Conservation (phyloP, 1,140 invertebrate species). For the Centruroides sculpturatus region DNA sequence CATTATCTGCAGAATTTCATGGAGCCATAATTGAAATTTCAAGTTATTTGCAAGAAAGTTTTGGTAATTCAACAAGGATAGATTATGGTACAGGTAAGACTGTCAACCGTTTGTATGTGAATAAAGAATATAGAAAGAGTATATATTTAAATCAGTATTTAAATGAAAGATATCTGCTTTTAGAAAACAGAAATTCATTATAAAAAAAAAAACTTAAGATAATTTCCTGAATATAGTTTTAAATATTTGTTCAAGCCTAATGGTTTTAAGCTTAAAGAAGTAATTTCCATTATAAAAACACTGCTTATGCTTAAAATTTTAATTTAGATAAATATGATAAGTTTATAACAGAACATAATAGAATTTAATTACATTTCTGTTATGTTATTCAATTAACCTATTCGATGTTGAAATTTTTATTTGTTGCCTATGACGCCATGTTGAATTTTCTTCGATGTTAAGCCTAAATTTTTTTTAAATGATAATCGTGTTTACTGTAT, state of each 20-base stretch:
- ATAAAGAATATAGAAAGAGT: background rate
- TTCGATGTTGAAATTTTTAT: too few species aligned
- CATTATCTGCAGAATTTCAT: conserved; percentile 50
- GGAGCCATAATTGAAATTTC: conserved; percentile 65
- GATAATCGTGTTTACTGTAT: too few species aligned
- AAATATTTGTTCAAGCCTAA: background rate
- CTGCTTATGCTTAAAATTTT: too few species aligned
- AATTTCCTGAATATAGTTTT: background rate
- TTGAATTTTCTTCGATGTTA: too few species aligned
- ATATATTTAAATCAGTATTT: background rate
- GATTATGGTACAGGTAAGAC: conserved; percentile 84
- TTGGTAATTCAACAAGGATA: conserved; percentile 93
- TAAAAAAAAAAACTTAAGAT: background rate
- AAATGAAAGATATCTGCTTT: background rate
- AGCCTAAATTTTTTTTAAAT: too few species aligned
- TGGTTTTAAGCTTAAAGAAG: too few species aligned
- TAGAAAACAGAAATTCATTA: background rate
- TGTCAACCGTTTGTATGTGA: background rate
- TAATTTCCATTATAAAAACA: too few species aligned
- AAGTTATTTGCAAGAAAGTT: conserved; percentile 75
- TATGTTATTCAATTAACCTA: too few species aligned
- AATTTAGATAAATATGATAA: too few species aligned
- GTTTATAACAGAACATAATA: too few species aligned
- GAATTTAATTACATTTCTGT: too few species aligned
- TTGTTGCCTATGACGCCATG: too few species aligned